Evolutionary conservation across 1,140 invertebrate genomes (phyloP).

Genomic region (Lepidurus apus): DNA sequence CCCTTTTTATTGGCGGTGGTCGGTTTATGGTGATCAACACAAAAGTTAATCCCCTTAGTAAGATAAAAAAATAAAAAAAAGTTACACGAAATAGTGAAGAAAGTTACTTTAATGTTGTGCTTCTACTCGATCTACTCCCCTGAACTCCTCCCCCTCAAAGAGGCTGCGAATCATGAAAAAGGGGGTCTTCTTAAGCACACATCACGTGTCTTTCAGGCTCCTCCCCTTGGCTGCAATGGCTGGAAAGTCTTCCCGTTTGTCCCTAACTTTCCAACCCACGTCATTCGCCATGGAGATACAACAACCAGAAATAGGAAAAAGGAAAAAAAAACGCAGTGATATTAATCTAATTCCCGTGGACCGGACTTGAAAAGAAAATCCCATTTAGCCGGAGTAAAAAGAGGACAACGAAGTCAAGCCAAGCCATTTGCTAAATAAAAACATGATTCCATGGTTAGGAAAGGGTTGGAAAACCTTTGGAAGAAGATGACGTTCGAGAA

Average conservation of each 20-base stretch:
- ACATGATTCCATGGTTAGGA: neutral
- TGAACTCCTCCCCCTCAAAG: neutral
- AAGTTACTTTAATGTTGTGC: neutral
- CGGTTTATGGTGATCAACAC: neutral
- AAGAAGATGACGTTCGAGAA: neutral
- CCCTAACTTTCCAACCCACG: neutral
- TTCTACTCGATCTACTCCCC: neutral
- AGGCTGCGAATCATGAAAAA: neutral
- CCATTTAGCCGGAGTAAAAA: neutral
- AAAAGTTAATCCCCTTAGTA: neutral
- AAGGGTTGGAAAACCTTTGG: neutral
- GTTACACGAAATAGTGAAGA: neutral
- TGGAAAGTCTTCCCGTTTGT: neutral
- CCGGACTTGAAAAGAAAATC: neutral
- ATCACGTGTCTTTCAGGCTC: constrained; percentile 17
- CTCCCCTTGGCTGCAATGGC: neutral
- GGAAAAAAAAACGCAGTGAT: neutral
- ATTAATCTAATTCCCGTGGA: neutral
- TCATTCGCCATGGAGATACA: neutral
- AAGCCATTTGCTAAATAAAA: neutral
- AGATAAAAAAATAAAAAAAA: neutral
- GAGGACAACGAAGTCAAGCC: neutral
- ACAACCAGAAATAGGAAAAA: neutral
- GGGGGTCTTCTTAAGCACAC: neutral
- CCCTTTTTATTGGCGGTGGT: neutral